Evolutionary conservation across 1,140 invertebrate species (phyloP).

Genomic region (Lepidurus apus): DNA sequence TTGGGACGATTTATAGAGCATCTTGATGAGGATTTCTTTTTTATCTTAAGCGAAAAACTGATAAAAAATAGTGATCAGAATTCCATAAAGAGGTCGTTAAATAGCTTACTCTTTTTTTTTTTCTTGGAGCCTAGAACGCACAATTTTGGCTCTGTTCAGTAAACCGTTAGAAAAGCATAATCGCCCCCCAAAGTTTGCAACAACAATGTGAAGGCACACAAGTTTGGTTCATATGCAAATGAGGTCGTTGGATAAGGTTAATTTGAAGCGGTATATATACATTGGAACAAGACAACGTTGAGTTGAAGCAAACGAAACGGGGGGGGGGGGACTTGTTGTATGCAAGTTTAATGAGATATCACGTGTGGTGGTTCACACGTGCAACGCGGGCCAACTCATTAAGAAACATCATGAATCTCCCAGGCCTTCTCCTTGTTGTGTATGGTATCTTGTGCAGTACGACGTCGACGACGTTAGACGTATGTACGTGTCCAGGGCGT

Average conservation of each 20-base stretch:
- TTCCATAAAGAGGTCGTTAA: neutral
- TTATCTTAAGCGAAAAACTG: neutral
- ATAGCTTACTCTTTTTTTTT: neutral
- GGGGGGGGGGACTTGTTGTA: neutral
- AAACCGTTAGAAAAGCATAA: neutral
- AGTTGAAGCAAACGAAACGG: neutral
- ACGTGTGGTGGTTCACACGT: constrained; percentile 14
- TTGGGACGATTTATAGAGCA: constrained; percentile 21
- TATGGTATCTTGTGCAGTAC: neutral
- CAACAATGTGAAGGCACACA: neutral
- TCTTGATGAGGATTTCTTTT: constrained; percentile 19
- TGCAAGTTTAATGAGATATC: constrained; percentile 22
- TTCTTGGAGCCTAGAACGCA: neutral
- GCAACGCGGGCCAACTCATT: constrained; percentile 20
- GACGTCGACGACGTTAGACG: neutral
- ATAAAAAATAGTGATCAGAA: constrained; percentile 20
- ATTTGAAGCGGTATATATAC: constrained; percentile 16
- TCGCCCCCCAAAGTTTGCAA: neutral
- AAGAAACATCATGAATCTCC: constrained; percentile 12
- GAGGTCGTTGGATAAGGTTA: constrained; percentile 14
- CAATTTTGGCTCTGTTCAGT: neutral
- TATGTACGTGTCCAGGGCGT: neutral
- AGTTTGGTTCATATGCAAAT: constrained; percentile 6
- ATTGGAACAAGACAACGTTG: neutral
- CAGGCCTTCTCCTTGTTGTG: neutral